Conservation (phyloP, 2,113 vertebrate species). For the Turnix velox region DNA sequence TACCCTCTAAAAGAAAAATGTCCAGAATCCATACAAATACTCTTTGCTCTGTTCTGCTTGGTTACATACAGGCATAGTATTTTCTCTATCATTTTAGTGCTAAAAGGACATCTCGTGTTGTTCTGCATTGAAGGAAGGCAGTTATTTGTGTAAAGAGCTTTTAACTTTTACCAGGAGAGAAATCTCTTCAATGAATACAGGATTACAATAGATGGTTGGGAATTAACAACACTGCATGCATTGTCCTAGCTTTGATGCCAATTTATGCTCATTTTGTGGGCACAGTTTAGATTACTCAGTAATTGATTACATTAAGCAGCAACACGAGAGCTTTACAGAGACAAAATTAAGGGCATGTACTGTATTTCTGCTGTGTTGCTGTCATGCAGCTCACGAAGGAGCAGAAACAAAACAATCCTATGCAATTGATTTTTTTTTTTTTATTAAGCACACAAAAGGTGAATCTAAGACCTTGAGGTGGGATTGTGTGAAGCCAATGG, state of each 20-base stretch:
- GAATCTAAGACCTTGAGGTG: not conserved
- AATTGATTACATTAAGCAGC: constrained; percentile 59
- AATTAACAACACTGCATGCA: constrained; percentile 5
- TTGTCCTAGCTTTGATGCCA: constrained; percentile 26
- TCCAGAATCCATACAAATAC: not conserved
- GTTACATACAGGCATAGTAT: not conserved
- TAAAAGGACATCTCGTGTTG: not conserved
- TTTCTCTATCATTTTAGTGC: not conserved
- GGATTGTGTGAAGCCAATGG: not conserved
- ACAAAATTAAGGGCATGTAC: constrained; percentile 48
- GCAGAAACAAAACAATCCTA: not conserved
- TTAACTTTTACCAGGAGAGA: constrained; percentile 4
- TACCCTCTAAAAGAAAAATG: not conserved
- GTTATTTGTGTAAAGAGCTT: not conserved
- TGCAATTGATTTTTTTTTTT: not conserved
- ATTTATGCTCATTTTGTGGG: constrained; percentile 50
- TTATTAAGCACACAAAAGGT: not conserved
- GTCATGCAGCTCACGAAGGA: not conserved
- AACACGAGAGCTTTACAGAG: constrained; percentile 33
- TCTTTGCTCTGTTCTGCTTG: not conserved
- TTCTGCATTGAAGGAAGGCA: not conserved
- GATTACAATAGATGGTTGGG: not conserved
- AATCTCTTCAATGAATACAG: not conserved
- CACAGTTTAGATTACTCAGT: constrained; percentile 46
- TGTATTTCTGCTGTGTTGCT: constrained; percentile 26